Percentiles rank a stretch among this genome's conserved stretches.
These are phyloP conservation scores for Hephaestus fuliginosus DNA, from an alignment of 2,797 vertebrate genomes.

Conservation along the genomic window DNA sequence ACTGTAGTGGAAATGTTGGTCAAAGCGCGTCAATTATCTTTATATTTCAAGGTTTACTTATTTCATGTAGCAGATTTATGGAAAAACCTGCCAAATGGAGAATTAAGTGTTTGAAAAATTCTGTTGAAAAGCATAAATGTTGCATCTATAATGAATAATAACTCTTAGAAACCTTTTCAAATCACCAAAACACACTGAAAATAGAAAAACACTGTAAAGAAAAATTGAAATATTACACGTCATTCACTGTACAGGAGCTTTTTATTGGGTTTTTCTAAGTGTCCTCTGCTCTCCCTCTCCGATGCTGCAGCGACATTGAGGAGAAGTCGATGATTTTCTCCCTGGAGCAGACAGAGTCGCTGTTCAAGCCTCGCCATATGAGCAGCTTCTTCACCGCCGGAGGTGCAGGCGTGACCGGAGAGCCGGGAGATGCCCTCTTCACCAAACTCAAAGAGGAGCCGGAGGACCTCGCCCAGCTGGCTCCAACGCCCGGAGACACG, in stretches of 20 bases:
- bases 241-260: not conserved
- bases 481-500: slow-evolving; percentile 93
- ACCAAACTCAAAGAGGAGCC: slow-evolving; percentile 96
- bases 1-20: not conserved
- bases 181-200: not conserved
- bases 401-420: slow-evolving; percentile 61
- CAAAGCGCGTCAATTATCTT: not conserved
- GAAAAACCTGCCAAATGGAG: not conserved
- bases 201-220: not conserved
- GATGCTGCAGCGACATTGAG: slow-evolving; percentile 91
- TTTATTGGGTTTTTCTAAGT: too few species aligned
- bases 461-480: slow-evolving; percentile 94
- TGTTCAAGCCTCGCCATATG: slow-evolving; percentile 92
- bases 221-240: too few species aligned
- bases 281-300: too few species aligned
- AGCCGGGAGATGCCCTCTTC: slow-evolving; percentile 89
- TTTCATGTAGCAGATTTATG: not conserved
- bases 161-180: not conserved
- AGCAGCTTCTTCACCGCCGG: slow-evolving; percentile 83
- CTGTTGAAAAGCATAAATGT: too few species aligned
- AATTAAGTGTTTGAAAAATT: not conserved
- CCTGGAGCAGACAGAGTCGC: slow-evolving; percentile 95
- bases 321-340: slow-evolving; percentile 94
- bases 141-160: too few species aligned
- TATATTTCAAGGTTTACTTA: not conserved